Conservation (phyloP, 2,113 vertebrate genomes). For the Serinus canaria region DNA sequence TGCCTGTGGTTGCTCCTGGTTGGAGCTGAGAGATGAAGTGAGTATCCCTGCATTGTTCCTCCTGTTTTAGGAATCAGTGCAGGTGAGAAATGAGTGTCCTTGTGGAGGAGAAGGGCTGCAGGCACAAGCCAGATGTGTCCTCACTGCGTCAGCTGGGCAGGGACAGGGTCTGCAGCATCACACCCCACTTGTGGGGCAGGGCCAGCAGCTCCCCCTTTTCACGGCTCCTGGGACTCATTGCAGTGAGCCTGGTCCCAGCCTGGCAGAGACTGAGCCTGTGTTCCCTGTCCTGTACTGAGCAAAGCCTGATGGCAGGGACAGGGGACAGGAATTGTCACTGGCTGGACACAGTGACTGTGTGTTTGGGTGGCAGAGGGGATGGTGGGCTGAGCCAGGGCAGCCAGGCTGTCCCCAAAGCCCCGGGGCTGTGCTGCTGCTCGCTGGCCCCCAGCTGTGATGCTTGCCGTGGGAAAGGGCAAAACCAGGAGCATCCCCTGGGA, state of each 20-base stretch:
- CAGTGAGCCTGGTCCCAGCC: background rate
- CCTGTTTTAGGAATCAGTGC: background rate
- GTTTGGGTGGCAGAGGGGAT: background rate
- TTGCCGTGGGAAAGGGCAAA: background rate
- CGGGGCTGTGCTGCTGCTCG: background rate
- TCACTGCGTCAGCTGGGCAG: accelerated
- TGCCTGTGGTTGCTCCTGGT: accelerated
- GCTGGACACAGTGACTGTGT: accelerated
- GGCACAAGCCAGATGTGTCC: accelerated
- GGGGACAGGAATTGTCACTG: background rate
- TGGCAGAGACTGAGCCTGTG: background rate
- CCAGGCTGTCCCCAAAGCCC: background rate
- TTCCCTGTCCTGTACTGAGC: background rate
- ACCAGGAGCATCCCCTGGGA: background rate
- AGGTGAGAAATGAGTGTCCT: background rate
- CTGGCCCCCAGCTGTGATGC: background rate
- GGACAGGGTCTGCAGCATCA: background rate
- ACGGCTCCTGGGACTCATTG: background rate
- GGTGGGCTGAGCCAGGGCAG: background rate
- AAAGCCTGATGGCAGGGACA: background rate
- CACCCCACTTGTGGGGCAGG: background rate
- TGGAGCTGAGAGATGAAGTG: background rate
- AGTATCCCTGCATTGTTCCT: background rate
- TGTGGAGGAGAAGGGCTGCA: background rate
- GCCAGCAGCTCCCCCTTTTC: background rate